These are phyloP conservation scores for Pangasius mekongensis DNA, from an alignment of 2,797 vertebrate genomes.

Conservation along the genomic window DNA sequence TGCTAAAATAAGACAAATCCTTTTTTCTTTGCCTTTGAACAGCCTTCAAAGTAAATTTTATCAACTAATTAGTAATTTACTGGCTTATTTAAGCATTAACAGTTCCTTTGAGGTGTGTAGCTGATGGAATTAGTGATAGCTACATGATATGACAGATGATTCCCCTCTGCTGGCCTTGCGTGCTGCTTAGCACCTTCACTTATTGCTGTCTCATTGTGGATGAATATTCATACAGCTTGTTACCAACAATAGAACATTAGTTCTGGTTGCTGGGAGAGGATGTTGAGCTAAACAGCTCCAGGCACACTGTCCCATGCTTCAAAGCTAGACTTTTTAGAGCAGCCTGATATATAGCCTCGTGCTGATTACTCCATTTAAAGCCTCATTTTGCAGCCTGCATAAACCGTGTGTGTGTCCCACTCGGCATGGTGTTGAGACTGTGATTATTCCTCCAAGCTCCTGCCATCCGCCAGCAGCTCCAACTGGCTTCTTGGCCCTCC, in stretches of 20 bases:
- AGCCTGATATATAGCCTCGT: conserved; percentile 56
- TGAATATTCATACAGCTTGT: conserved; percentile 62
- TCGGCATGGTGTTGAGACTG: conserved; percentile 41
- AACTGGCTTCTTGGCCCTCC: conserved; percentile 13
- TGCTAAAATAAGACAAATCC: neutral
- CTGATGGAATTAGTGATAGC: conserved; percentile 56
- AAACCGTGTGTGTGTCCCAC: conserved; percentile 56
- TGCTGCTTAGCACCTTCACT: conserved; percentile 36
- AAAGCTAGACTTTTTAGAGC: conserved; percentile 46
- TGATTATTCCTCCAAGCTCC: conserved; percentile 51
- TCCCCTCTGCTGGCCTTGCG: conserved; percentile 31
- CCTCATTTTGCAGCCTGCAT: conserved; percentile 60
- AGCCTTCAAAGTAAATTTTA: neutral
- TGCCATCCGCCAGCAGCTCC: conserved; percentile 42
- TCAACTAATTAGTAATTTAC: neutral
- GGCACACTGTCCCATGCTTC: conserved; percentile 46
- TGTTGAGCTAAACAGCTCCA: conserved; percentile 54
- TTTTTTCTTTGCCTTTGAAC: neutral
- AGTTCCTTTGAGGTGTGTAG: conserved; percentile 49
- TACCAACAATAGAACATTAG: conserved; percentile 61
- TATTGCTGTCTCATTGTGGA: conserved; percentile 52
- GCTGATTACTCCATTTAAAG: conserved; percentile 63
- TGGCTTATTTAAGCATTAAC: conserved; percentile 1
- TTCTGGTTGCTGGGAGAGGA: conserved; percentile 57
- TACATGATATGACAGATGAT: conserved; percentile 51